Conservation (phyloP, 2,113 vertebrate species). For the Corvus moneduloides region DNA sequence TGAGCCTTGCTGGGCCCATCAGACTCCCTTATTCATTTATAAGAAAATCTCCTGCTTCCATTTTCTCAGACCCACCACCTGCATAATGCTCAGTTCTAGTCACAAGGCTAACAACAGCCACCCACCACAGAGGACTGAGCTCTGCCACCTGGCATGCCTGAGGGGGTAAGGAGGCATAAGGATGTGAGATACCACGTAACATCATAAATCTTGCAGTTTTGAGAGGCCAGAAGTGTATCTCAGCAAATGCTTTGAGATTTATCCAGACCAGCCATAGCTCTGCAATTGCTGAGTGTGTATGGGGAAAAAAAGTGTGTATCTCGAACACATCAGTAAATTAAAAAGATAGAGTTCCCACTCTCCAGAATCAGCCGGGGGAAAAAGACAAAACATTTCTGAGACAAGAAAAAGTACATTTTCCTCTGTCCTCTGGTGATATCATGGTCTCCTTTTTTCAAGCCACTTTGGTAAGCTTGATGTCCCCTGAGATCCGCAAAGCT, state of each 20-base stretch:
- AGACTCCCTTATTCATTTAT: neutral
- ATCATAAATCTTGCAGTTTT: neutral
- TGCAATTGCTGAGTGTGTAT: neutral
- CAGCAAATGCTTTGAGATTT: neutral
- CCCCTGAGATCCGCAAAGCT: constrained; percentile 80
- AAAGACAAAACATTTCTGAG: neutral
- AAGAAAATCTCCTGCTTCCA: neutral
- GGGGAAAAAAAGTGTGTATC: neutral
- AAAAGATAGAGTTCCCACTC: neutral
- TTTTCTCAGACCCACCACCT: neutral
- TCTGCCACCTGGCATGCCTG: neutral
- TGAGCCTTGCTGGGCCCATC: neutral
- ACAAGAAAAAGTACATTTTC: neutral
- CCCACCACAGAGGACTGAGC: neutral
- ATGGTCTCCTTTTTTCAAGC: constrained; percentile 68
- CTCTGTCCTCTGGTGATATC: neutral
- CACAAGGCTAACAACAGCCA: neutral
- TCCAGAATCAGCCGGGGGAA: neutral
- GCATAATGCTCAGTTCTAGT: neutral
- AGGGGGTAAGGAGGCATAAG: neutral
- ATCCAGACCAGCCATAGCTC: neutral
- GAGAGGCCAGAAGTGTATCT: neutral
- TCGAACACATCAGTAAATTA: neutral
- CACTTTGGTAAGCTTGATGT: constrained; percentile 88
- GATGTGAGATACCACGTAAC: neutral